Conservation (phyloP, 2,797 vertebrate genomes). For the Bradypodion ventrale region DNA sequence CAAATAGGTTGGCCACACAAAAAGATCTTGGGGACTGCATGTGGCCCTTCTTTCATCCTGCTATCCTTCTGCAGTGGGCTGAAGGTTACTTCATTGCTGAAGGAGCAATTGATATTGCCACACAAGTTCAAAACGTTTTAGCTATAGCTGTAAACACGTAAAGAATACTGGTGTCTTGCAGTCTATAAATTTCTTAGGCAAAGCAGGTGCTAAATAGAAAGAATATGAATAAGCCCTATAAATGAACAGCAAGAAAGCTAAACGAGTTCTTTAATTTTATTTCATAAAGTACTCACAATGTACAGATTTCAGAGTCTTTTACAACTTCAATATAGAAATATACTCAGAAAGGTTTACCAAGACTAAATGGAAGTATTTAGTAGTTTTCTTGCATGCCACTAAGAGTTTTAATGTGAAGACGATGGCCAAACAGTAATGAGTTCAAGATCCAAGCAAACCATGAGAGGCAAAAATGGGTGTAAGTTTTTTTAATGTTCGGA, state of each 20-base stretch:
- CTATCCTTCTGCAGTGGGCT: not conserved
- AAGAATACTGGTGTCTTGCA: conserved; percentile 46
- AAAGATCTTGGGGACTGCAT: too few species aligned
- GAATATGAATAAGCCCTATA: conserved; percentile 24
- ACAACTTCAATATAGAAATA: conserved; percentile 13
- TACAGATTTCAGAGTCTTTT: not conserved
- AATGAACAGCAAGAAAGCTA: conserved; percentile 5
- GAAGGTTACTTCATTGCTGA: conserved; percentile 29
- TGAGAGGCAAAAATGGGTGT: too few species aligned
- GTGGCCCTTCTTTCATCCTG: not conserved
- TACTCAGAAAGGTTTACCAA: not conserved
- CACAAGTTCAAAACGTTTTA: conserved; percentile 30
- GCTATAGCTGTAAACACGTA: conserved; percentile 45
- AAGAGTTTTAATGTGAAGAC: not conserved
- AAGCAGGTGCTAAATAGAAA: not conserved
- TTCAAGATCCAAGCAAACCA: too few species aligned
- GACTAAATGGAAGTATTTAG: not conserved
- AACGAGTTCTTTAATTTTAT: conserved; percentile 14
- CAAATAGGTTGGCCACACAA: too few species aligned
- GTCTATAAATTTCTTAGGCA: conserved; percentile 37
- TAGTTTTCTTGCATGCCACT: not conserved
- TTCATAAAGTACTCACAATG: conserved; percentile 9
- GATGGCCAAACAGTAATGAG: too few species aligned
- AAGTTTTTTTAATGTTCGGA: too few species aligned
- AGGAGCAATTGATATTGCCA: conserved; percentile 43